A percentile compares a stretch with the other conserved stretches of the same genome.
Conservation (phyloP, 2,797 vertebrate species). For the Fratercula arctica region DNA sequence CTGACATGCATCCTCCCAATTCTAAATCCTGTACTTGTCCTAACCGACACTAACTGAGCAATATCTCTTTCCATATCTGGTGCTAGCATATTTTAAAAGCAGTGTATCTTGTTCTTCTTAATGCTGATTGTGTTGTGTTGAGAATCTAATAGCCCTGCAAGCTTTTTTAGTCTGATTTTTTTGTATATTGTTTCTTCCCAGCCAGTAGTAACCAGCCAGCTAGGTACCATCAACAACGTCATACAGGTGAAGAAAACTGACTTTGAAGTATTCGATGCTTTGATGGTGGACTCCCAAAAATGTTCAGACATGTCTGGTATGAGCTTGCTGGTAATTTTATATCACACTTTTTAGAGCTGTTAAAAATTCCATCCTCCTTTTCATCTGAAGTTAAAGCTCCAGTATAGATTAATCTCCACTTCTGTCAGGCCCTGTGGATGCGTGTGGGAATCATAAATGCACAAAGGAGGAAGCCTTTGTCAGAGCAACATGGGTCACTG, state of each 20-base stretch:
- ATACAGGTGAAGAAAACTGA: conserved; percentile 95
- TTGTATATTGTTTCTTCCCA: conserved; percentile 70
- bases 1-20: not conserved
- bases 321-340: conserved; percentile 38
- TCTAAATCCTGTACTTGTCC: not conserved
- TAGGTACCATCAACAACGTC: conserved; percentile 93
- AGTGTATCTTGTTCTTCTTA: not conserved
- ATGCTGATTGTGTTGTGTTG: not conserved
- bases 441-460: not conserved
- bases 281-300: conserved; percentile 94
- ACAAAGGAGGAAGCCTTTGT: not conserved
- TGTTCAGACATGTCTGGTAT: conserved; percentile 90
- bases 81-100: not conserved
- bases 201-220: conserved; percentile 90
- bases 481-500: not conserved
- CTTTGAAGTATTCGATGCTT: conserved; percentile 97
- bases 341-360: not conserved
- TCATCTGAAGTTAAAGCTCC: not conserved
- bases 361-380: not conserved
- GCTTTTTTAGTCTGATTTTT: conserved; percentile 5
- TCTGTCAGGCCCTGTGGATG: not conserved
- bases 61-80: not conserved
- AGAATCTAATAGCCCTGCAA: not conserved
- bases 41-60: not conserved
- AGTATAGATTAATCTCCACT: not conserved